A percentile compares a stretch with the other conserved stretches of the same genome.
These are phyloP conservation scores for Babyrousa celebensis DNA, from an alignment of 2,797 vertebrate species.

Conservation along the genomic window DNA sequence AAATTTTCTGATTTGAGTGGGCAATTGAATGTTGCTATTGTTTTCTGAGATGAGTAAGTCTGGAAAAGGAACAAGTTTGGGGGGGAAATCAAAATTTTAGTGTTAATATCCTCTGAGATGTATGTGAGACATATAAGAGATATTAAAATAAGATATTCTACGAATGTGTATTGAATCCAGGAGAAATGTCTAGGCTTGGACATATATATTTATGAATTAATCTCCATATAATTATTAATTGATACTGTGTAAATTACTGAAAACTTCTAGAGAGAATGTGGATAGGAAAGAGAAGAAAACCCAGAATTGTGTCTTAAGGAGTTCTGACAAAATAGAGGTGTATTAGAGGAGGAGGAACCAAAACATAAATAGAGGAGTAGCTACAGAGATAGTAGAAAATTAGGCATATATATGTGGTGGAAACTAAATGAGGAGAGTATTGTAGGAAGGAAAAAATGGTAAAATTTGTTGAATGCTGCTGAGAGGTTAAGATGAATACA, in stretches of 20 bases:
- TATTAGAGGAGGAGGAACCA: background rate
- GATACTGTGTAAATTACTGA: background rate
- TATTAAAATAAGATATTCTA: background rate
- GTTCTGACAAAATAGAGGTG: background rate
- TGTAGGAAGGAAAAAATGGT: background rate
- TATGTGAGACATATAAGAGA: background rate
- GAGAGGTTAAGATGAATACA: background rate
- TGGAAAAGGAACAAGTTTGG: background rate
- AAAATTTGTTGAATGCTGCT: conserved; percentile 6
- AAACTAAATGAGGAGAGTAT: conserved; percentile 5
- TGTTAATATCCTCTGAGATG: background rate
- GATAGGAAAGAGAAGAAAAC: conserved; percentile 30
- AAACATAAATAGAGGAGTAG: background rate
- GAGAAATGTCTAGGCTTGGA: background rate
- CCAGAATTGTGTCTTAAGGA: background rate
- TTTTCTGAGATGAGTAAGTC: conserved; percentile 24
- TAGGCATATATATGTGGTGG: background rate
- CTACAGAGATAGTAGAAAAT: background rate
- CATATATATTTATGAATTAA: conserved; percentile 34
- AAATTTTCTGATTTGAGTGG: background rate
- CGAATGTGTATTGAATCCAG: background rate
- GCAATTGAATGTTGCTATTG: background rate
- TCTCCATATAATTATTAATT: background rate
- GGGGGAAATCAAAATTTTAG: background rate
- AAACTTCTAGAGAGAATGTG: background rate